A percentile compares a stretch with the other conserved stretches of the same genome.
These are phyloP conservation scores for Hylyphantes graminicola DNA, from an alignment of 1,140 invertebrate genomes.

Conservation along the genomic window DNA sequence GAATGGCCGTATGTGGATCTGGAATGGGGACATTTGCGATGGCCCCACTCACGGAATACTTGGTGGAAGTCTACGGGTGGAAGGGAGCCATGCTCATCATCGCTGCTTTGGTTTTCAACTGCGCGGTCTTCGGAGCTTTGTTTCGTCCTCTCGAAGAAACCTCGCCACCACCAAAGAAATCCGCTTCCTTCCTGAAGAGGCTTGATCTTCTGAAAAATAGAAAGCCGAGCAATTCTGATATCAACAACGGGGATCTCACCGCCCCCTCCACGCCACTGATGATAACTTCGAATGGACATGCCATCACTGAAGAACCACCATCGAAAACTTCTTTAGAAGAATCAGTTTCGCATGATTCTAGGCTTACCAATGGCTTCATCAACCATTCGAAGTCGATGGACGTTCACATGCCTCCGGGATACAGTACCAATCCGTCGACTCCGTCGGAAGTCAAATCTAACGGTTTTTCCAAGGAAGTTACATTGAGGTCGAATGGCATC, in stretches of 20 bases:
- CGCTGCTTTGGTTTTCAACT: slow-evolving; percentile 65
- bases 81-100: slow-evolving; percentile 67
- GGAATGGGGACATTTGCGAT: slow-evolving; percentile 86
- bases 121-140: slow-evolving; percentile 66
- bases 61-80: slow-evolving; percentile 64
- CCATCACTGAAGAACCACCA: background rate
- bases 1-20: slow-evolving; percentile 85
- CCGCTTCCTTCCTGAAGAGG: background rate
- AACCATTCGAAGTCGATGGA: slow-evolving; percentile 8
- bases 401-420: slow-evolving; percentile 20
- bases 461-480: slow-evolving; percentile 21
- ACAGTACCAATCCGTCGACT: slow-evolving; percentile 43
- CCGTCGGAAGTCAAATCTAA: slow-evolving; percentile 42
- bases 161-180: background rate
- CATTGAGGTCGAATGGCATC: slow-evolving; percentile 38
- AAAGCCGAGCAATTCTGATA: slow-evolving; percentile 1
- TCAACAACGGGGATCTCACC: slow-evolving; percentile 20
- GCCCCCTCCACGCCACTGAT: slow-evolving; percentile 24
- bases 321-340: slow-evolving; percentile 16
- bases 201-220: slow-evolving; percentile 19
- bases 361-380: slow-evolving; percentile 42
- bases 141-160: slow-evolving; percentile 60
- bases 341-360: slow-evolving; percentile 18
- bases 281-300: slow-evolving; percentile 23
- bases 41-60: slow-evolving; percentile 63